These are phyloP conservation scores for Thrips palmi DNA, from an alignment of 1,140 invertebrate species.

Conservation along the genomic window DNA sequence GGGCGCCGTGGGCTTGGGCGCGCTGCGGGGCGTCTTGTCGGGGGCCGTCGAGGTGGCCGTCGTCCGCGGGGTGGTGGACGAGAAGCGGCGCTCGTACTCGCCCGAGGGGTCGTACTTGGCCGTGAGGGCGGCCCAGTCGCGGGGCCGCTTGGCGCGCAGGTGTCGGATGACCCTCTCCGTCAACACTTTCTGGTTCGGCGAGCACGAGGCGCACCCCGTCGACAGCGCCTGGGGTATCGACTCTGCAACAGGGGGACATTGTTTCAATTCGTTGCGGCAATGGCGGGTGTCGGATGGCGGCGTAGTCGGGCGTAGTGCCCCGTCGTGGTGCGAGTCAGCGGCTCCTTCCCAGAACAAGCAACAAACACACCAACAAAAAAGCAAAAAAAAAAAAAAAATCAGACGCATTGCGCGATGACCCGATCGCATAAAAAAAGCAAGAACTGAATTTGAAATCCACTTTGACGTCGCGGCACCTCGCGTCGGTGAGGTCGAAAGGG, in stretches of 20 bases:
- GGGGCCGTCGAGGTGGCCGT: no score
- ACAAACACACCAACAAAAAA: not conserved
- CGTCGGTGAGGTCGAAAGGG: no score
- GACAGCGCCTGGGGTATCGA: slow-evolving; percentile 21
- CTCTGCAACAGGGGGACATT: slow-evolving; percentile 12
- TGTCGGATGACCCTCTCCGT: slow-evolving; percentile 14
- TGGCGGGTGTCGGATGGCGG: no score
- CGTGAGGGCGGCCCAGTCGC: slow-evolving; percentile 24
- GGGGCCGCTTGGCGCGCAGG: slow-evolving; percentile 23
- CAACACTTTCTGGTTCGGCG: slow-evolving; percentile 20
- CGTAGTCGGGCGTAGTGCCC: no score
- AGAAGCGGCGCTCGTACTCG: slow-evolving; percentile 20
- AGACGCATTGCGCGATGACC: not conserved
- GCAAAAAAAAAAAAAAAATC: not conserved
- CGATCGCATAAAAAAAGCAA: no score
- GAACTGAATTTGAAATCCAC: no score
- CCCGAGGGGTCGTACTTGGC: slow-evolving; percentile 27
- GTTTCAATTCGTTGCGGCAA: not conserved
- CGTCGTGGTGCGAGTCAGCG: no score
- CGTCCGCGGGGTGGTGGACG: no score
- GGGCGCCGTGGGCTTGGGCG: no score
- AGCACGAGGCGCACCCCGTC: slow-evolving; percentile 21
- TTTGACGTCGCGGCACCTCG: no score
- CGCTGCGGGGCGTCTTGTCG: no score
- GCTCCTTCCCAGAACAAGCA: not conserved